Base-by-base conservation (phyloP, 2,113 vertebrate species). In the Bos javanicus region DNA sequence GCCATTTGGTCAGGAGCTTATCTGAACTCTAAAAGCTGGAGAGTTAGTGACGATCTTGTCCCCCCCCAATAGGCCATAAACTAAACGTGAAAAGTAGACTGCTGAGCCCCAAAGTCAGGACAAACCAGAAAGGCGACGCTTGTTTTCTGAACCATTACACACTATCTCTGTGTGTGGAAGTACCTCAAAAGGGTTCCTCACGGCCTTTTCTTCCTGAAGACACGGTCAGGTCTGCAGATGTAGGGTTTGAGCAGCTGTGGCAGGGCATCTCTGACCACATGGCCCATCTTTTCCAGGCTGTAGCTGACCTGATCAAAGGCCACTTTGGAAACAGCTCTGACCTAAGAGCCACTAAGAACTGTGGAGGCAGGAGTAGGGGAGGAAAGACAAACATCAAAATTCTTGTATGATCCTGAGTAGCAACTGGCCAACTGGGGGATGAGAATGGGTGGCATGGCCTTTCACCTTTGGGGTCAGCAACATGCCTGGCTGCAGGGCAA, bases 341-440 rank as follows among this genome's bases (percentile, higher is more conserved):
- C 78, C 91, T 59, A 92, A 96, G 92, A 84, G 93, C 93, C 76
- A n/a, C 62, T 95, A 54, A 93, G 86, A 96, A 80, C 56, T 96
- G 62, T 96, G 97, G 97, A 98, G 94, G 97, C 97, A 95, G 90
- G n/a, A 98, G 94, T 91, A 97, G 96, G 54, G 91, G 96, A 67
- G 87, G 91, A 76, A 98, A 97, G 92, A 92, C 87, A 98, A 98
- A 99, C 98, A 97, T 97, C 97, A 98, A 78, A 95, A 97, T 98
- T 97, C 94, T 96, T 98, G 87, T 64, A 95, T 91, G 92, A 97
- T 95, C 85, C 80, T 84, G 80, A 85, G 43, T 57, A 94, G 64
- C 80, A 54, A 89, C 39, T 94, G 87, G 88, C 11, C 81, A 94
- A 43, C 84, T n/a, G 46, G 83, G 57, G 85, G 84, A 96, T 94